Percentiles rank a stretch among this genome's conserved stretches.
Evolutionary conservation across 2,888 invertebrate species (phyloP).

Genomic region (Morinoia aosen): DNA sequence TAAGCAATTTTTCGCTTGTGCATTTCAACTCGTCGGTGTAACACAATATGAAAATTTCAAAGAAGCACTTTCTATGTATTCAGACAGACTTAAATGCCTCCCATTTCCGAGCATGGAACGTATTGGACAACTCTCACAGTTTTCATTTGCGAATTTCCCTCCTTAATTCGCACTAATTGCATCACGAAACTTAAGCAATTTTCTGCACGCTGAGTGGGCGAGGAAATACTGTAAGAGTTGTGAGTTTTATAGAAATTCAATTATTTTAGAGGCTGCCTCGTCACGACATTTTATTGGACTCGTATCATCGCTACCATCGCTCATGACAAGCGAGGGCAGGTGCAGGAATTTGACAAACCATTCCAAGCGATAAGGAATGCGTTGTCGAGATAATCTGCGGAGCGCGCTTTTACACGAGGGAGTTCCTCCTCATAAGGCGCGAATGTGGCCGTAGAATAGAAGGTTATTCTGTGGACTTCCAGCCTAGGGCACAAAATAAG

Average conservation of each 20-base stretch:
- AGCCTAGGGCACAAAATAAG: too few species aligned
- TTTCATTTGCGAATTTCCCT: background rate
- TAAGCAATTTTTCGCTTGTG: too few species aligned
- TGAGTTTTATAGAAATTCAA: conserved; percentile 6
- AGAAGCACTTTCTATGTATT: too few species aligned
- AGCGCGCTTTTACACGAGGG: background rate
- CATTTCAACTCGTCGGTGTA: too few species aligned
- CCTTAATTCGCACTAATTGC: background rate
- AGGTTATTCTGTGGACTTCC: too few species aligned
- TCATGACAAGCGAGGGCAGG: background rate
- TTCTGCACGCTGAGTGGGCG: background rate
- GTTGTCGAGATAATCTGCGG: background rate
- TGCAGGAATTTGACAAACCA: background rate
- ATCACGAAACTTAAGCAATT: background rate
- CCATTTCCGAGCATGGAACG: background rate
- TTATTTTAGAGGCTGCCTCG: conserved; percentile 18
- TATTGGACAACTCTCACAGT: background rate
- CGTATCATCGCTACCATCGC: background rate
- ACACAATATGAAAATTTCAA: too few species aligned
- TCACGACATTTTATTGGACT: conserved; percentile 38
- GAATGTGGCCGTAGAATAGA: background rate
- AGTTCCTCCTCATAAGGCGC: background rate
- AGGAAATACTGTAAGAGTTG: background rate
- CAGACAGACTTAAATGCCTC: background rate
- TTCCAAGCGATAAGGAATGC: background rate